Evolutionary conservation across 2,797 vertebrate genomes (phyloP), one percentile per base, ranked within the genome.

Genomic region (Anableps anableps): DNA sequence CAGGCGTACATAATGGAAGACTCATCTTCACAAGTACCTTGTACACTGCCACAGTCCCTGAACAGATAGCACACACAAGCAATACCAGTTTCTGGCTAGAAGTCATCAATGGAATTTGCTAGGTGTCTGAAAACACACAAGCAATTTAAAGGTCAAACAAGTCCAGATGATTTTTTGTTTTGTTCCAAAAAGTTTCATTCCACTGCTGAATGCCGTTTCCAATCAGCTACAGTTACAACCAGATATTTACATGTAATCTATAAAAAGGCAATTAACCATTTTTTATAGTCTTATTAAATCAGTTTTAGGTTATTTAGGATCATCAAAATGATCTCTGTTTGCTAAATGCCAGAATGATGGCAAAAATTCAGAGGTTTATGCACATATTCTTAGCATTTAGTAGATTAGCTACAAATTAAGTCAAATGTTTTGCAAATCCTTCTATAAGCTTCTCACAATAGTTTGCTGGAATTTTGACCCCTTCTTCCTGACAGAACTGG

Each of bases 1-100:
- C 98, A 99, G 78, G 98, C 98, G 74, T 99, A 99, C 85, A 99
- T 95, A 84, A 99, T 98, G 81, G 98, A 97, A 8, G 96, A 92
- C 82, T 96, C 96, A 62, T 97, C 97, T 80, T 92, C 87, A 92
- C 98, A 99, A 0, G 97, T 98, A 81, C 97, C 98, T 26, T 91
- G 86, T 3, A 79, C 85, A 88, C 96, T 96, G 88, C 98, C 97
- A 91, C 98, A 99, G 92, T 98, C 97, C 98, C 98, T 99, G 2
- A 0, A 62, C 29, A 75, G 77, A 92, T 45, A 86, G 48, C 86
- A 75, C 4, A 87, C 23, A 48, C 14, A 73, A 34, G 71, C 23
- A 68, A 21, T 45, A 51, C 16, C 29, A 58, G 21, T 62, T 26
- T 62, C 17, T 68, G n/a, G 2, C 62, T 9, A 68, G 16, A 7